Evolutionary conservation across 2,113 vertebrate genomes (phyloP), one percentile per base, ranked within the genome.

Genomic region (Neolamprologus ventralis): DNA sequence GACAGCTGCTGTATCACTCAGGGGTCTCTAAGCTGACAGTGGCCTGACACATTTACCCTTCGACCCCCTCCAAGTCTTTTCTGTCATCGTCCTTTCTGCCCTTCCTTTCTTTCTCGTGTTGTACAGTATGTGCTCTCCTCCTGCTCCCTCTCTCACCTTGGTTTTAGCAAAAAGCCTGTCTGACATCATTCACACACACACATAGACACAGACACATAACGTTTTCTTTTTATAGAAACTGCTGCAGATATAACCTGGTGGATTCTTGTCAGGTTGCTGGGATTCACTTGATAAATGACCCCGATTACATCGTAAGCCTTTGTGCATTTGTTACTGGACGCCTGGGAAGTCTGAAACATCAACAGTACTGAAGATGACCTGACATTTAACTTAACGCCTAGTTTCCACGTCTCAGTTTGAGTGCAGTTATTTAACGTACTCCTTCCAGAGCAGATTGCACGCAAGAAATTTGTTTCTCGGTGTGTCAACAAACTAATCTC

Each of bases 1-100:
- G 87, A 92, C 91, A 94, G 88, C 89, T 93, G 92, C 86, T 85
- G 84, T 40, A 84, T 87, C 89, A 86, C 91, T 92, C 89, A 89
- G 89, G 87, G 91, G 91, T 93, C 91, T 86, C 85, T 23, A 84
- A 28, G 42, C 84, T 88, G 89, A 91, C 85, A 37, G 85, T 54
- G 84, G 35, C 78, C 51, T 87, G 85, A 93, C 85, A 71, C 85
- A 54, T 91, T 87, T 87, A 82, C 80, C 85, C 58, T 68, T 87
- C 82, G 21, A 80, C 88, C 87, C 87, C 89, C 88, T 78, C 73
- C n/a, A 11, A 79, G 82, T 83, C 81, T 73, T 82, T 79, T 47
- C 81, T 87, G 75, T 84, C 81, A 57, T 88, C 84, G 37, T 91
- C 78, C 80, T 88, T 16, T 78, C 80, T 73, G 33, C 84, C 49